Base-by-base conservation (phyloP, 2,888 invertebrate species). In the Polymixis flavicincta region DNA sequence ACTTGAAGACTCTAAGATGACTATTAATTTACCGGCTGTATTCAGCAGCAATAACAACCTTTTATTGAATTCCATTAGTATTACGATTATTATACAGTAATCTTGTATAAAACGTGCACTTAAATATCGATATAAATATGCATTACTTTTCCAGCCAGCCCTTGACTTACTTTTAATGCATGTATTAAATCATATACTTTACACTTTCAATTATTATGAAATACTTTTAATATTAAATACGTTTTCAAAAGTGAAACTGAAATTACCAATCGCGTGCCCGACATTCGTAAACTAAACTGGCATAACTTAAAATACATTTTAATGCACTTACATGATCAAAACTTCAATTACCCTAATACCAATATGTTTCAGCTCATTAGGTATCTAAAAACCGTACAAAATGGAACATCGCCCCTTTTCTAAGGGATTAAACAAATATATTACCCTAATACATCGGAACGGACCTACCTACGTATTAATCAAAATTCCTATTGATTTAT, bases 371-470 rank as follows among this genome's bases (percentile, higher is more conserved):
- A 88, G 84, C 87, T 91, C 90, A 90, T 92, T 93, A 92, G 85
- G 83, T 88, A 77, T 63, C 71, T 67, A 80, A 78, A 79, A 77
- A 50, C 84, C 76, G 70, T 88, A 83, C 81, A 87, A 86, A 86
- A 83, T 75, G 7, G 61, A 76, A 52, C 73, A 74, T 68, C 71
- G 74, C 89, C 90, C 90, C 87, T 89, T 88, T 91, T 89, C 88
- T 71, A 85, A 79, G 86, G 92, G 91, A 94, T 93, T 93, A 92
- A 93, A 92, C 91, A 93, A 93, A 95, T 95, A 93, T 92, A 93
- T 94, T 92, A 93, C 92, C 89, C 92, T 94, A 90, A 92, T 89
- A 83, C 84, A 80, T 85, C 68, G 75, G 70, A 80, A 82, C 71
- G 77, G 78, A 85, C 78, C 78, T 83, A 85, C 25, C 9, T 22